Evolutionary conservation across 2,797 vertebrate species (phyloP), one percentile per base, ranked within the genome.

Genomic region (Microctenopoma stevenorrisi): DNA sequence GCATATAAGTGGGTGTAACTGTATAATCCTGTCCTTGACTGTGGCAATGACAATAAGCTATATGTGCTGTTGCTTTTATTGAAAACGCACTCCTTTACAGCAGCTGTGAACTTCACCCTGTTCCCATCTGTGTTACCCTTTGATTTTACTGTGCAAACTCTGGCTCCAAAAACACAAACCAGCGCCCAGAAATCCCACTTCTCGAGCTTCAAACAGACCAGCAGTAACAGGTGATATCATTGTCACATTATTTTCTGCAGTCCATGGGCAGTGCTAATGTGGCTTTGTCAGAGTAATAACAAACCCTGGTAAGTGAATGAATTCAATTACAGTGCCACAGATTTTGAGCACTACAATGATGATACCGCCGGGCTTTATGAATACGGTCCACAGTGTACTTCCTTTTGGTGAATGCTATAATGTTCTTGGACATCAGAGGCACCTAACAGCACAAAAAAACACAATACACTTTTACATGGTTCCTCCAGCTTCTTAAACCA

Each of bases 221-320:
- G 74, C 65, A 46, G 38, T 43, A 72, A 89, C 86, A 90, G 85
- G 88, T 91, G 83, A 90, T 78, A 78, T 79, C 71, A 66, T 69
- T 89, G 82, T 86, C 79, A 73, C 78, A 69, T 82, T 86, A 74
- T 84, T 87, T 81, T 43, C 57, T 64, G 68, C 76, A 68, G 79
- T 63, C 72, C 68, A 61, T 4, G 53, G 64, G 60, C 74, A 68
- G 79, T 22, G 14, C 75, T 81, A 81, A 83, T 81, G 72, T 79
- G 83, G 64, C 76, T 88, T 83, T 81, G 76, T 85, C 75, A 16
- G 64, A 62, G 78, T 74, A 84, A 82, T 83, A 87, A 86, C 77
- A 84, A 22, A 63, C 50, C 63, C 52, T 18, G 72, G 43, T 76
- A 78, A 87, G 87, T 81, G 70, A 88, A 86, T 78, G 64, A 78